Evolutionary conservation across 2,888 invertebrate genomes (phyloP).

Genomic region (Tridacna crocea): DNA sequence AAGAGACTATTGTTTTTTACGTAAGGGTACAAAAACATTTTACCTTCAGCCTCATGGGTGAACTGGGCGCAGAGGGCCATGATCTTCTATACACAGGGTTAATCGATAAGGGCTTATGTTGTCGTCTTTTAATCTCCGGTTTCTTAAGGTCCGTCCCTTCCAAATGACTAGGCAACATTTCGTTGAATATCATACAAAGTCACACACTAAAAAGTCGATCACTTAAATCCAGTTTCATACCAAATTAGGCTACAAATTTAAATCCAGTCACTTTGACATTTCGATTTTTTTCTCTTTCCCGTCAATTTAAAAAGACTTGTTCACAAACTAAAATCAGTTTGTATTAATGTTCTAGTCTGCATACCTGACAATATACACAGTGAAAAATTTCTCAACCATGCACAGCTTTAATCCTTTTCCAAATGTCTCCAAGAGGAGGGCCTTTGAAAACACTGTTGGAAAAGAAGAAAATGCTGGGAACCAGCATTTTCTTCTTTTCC

Average conservation of each 20-base stretch:
- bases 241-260: too few species aligned
- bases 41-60: conserved; percentile 65
- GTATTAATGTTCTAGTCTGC: not conserved
- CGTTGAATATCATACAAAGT: not conserved
- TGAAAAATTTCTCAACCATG: not conserved
- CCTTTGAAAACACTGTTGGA: not conserved
- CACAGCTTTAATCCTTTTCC: not conserved
- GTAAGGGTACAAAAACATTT: conserved; percentile 8
- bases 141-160: conserved; percentile 22
- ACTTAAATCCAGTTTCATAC: not conserved
- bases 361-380: not conserved
- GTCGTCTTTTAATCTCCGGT: conserved; percentile 64
- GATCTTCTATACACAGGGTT: conserved; percentile 67
- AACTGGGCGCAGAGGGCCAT: conserved; percentile 72
- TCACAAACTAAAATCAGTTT: not conserved
- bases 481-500: too few species aligned
- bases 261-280: not conserved
- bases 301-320: not conserved
- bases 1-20: too few species aligned
- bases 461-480: too few species aligned
- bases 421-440: not conserved
- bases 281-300: not conserved
- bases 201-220: not conserved
- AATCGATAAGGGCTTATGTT: conserved; percentile 55
- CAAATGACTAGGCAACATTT: conserved; percentile 30